phyloP scores from a whole-genome alignment of 2,888 invertebrate genomes.

The Mythimna impura region DNA sequence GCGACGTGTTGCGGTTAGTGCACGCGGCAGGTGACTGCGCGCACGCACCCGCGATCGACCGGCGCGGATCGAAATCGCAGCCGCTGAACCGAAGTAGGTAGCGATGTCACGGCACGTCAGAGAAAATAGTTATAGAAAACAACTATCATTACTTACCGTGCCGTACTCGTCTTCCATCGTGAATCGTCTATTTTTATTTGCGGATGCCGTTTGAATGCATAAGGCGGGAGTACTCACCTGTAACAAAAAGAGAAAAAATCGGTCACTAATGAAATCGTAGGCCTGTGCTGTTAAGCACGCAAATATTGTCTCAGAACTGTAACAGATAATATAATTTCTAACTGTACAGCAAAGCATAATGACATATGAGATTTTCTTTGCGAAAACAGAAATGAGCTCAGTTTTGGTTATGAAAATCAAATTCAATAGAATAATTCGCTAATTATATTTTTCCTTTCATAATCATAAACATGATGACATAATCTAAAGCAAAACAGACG shows the following conservation, averaged over 20 bases:
- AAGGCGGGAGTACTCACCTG: constrained; percentile 75
- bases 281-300: constrained; percentile 25
- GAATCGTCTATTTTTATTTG: constrained; percentile 77
- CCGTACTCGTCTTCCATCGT: constrained; percentile 71
- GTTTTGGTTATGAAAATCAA: neutral
- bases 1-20: constrained; percentile 76
- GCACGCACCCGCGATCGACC: constrained; percentile 69
- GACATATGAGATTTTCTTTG: neutral
- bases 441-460: constrained; percentile 7
- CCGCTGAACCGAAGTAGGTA: constrained; percentile 79
- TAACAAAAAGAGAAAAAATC: constrained; percentile 76
- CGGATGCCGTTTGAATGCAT: constrained; percentile 75
- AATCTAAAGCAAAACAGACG: constrained; percentile 35
- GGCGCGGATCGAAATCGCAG: constrained; percentile 75
- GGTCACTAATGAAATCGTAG: constrained; percentile 69
- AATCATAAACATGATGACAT: constrained; percentile 25
- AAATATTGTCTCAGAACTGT: constrained; percentile 16
- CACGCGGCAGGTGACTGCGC: constrained; percentile 84
- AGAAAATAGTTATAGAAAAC: constrained; percentile 84
- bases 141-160: constrained; percentile 79
- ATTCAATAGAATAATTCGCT: constrained; percentile 23
- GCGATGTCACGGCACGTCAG: constrained; percentile 82
- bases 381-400: neutral
- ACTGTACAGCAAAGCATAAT: neutral
- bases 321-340: constrained; percentile 6